phyloP scores from a whole-genome alignment of 2,113 vertebrate genomes.

The Strix aluco region DNA sequence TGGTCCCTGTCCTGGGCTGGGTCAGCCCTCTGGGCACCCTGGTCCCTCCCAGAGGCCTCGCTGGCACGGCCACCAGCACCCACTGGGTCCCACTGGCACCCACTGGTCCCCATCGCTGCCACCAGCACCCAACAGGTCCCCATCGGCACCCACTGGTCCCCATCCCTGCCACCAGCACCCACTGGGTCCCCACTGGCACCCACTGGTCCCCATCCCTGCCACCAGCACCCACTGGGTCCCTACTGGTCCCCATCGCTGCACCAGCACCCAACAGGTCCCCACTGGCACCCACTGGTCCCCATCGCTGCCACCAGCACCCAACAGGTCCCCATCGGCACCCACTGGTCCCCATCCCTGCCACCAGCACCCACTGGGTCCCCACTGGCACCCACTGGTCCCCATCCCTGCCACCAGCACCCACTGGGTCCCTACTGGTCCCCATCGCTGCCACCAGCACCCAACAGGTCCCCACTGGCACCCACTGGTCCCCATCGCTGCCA shows the following conservation, averaged over 20 bases:
- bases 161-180: too few relatives aligned
- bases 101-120: not conserved
- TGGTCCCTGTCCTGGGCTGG: not conserved
- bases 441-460: too few relatives aligned
- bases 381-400: too few relatives aligned
- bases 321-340: not conserved
- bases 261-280: too few relatives aligned
- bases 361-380: too few relatives aligned
- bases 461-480: too few relatives aligned
- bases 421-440: not conserved
- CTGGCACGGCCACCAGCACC: not conserved
- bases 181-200: too few relatives aligned
- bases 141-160: too few relatives aligned
- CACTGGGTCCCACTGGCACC: not conserved
- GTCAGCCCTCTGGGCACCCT: not conserved
- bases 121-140: too few relatives aligned
- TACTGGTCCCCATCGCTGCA: not conserved
- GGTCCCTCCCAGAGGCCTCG: not conserved
- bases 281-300: too few relatives aligned
- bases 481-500: not conserved
- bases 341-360: not conserved
- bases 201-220: too few relatives aligned
- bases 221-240: too few relatives aligned
- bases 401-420: not conserved
- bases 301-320: not conserved